Base-by-base conservation (phyloP, 2,797 vertebrate genomes). In the Poeciliopsis presidionis region DNA sequence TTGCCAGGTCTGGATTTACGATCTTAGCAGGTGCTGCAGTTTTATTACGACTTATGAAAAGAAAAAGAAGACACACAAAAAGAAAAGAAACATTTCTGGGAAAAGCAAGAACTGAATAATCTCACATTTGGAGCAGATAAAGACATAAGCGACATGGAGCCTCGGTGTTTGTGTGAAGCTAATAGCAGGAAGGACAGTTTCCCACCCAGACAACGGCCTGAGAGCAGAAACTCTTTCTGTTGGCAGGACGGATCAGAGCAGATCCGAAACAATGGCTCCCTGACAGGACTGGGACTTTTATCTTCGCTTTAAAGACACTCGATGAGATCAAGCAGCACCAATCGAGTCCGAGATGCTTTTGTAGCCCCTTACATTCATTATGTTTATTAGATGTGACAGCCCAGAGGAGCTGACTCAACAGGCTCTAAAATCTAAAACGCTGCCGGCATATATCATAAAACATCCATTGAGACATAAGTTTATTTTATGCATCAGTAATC, bases 361-460 rank as follows among this genome's bases (percentile, higher is more conserved):
- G 16, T 3, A 67, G 28, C n/a, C 18, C 41, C n/a, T 55, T 73
- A 28, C 25, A 53, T 43, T n/a, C n/a, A 45, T 30, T 59, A 20
- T 7, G 12, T 79, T 36, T 45, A 43, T 77, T 79, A 14, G 14
- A 49, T 55, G 46, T 51, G 53, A 69, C 63, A 57, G 39, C 43
- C 33, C 14, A 14, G 33, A 79, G 4, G 16, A 80, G 74, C 78
- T 77, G 79, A 78, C 57, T 85, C 22, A 0, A 53, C 51, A 33
- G 73, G 51, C 55, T 82, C 73, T 74, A 25, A 33, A 39, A 41
- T 33, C 49, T 36, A 61, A 82, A 80, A 83, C 49, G 63, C 67
- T 79, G 47, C 63, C 30, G 33, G 8, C 69, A 80, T 81, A 57
- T 85, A 71, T 84, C 81, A 74, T 61, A 55, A 57, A 73, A 81